Base-by-base conservation (phyloP, 2,888 invertebrate species). In the Allolobophora icterica region DNA sequence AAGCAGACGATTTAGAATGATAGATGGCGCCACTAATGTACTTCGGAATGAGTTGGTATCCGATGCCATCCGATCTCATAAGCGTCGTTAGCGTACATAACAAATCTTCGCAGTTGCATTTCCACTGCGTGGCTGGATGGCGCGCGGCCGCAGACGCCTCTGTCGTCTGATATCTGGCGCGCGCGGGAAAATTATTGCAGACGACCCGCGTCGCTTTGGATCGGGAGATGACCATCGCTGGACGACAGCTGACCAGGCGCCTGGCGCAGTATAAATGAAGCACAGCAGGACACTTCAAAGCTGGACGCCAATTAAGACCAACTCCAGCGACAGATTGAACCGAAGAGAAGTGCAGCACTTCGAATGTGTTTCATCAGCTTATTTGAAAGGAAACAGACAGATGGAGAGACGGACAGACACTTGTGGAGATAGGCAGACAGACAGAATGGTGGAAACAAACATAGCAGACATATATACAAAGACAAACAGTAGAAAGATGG, bases 181-280 rank as follows among this genome's bases (percentile, higher is more conserved):
- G 71, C 71, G 71, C 71, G 71, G 71, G 71, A 71, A 71, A 71
- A 71, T 71, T 71, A 71, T 71, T 71, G 71, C 71, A 71, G 71
- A 71, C 71, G 71, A 71, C 71, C 71, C 71, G 71, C 71, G 71
- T 71, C 71, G 2, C 71, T n/a, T 71, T n/a, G n/a, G 71, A 71
- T 71, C 71, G 71, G 71, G n/a, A 52, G 71, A 71, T 71, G 71
- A 71, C 30, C 71, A 71, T n/a, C n/a, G 71, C 87, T 24, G 87
- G 87, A 87, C 87, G 38, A 87, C 34, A 87, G 87, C 87, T 87
- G 87, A 87, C 34, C 87, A 87, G 35, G 35, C 35, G 87, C 19
- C 71, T 71, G 87, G 87, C 87, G 87, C 87, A 35, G 38, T 87
- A 87, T 87, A 87, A 87, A 87, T 87, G 38, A 30, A 71, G 71